Conservation (phyloP, 2,888 invertebrate species). For the Hydrotaea cyrtoneurina region DNA sequence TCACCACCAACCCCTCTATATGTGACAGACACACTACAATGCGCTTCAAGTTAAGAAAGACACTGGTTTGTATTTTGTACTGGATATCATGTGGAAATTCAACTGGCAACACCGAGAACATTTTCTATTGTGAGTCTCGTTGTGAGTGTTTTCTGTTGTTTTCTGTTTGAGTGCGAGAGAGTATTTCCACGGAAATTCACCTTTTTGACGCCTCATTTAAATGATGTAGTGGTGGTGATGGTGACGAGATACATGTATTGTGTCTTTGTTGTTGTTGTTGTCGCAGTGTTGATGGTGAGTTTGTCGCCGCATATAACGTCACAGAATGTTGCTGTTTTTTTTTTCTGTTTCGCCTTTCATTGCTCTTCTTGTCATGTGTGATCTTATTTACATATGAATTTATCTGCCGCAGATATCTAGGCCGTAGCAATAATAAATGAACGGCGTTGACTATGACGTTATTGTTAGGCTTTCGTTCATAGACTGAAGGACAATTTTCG, state of each 20-base stretch:
- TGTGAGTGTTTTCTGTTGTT: not conserved
- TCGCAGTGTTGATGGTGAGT: not conserved
- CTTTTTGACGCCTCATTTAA: constrained; percentile 1
- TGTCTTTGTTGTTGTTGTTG: not conserved
- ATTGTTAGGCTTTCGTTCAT: no score
- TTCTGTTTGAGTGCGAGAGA: not conserved
- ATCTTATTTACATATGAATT: not conserved
- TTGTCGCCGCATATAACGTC: not conserved
- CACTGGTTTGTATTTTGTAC: no score
- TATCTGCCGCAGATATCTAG: not conserved
- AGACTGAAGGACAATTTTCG: no score
- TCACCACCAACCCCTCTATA: not conserved
- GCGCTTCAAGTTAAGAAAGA: no score
- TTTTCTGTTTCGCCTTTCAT: no score
- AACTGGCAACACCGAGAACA: no score
- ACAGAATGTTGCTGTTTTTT: not conserved
- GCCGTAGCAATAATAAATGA: not conserved
- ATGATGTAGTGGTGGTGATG: not conserved
- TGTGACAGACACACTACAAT: no score
- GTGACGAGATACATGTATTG: not conserved
- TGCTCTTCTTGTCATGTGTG: no score
- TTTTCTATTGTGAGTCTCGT: not conserved
- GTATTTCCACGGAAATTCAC: not conserved
- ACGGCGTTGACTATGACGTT: not conserved
- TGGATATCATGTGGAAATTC: no score